Conservation (phyloP, 2,888 invertebrate genomes). For the Gymnoscelis rufifasciata region DNA sequence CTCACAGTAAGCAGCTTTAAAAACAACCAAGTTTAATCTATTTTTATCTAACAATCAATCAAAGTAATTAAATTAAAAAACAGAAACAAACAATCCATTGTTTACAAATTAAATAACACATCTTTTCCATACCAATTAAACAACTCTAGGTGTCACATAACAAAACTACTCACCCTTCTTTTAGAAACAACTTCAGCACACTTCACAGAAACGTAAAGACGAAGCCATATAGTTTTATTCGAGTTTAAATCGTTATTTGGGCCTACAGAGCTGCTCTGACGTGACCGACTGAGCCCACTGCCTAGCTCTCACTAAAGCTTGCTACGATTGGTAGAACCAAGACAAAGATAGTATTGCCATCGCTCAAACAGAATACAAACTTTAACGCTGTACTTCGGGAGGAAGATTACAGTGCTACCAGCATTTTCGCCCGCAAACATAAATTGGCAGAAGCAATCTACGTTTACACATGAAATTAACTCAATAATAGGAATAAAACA, state of each 20-base stretch:
- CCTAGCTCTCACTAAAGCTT: conserved; percentile 54
- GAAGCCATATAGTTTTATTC: conserved; percentile 46
- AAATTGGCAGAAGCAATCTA: no score
- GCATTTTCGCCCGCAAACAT: not conserved
- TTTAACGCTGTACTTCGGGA: not conserved
- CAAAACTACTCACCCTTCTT: conserved; percentile 13
- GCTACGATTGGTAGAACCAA: conserved; percentile 31
- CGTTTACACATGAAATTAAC: no score
- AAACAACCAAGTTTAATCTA: no score
- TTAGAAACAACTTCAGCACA: conserved; percentile 19
- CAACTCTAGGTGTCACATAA: not conserved
- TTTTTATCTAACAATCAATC: not conserved
- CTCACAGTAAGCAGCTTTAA: no score
- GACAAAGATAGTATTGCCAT: conserved; percentile 10
- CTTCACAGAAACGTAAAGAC: conserved; percentile 23
- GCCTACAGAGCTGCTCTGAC: conserved; percentile 28
- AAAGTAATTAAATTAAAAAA: conserved; percentile 3
- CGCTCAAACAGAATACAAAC: conserved; percentile 2
- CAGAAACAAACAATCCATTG: conserved; percentile 11
- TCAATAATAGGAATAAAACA: no score
- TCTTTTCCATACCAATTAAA: no score
- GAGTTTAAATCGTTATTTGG: conserved; percentile 42
- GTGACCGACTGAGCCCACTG: conserved; percentile 49
- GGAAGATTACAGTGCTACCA: not conserved
- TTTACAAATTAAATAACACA: conserved; percentile 5